Evolutionary conservation across 2,888 invertebrate species (phyloP).

Genomic region (Hermodice carunculata): DNA sequence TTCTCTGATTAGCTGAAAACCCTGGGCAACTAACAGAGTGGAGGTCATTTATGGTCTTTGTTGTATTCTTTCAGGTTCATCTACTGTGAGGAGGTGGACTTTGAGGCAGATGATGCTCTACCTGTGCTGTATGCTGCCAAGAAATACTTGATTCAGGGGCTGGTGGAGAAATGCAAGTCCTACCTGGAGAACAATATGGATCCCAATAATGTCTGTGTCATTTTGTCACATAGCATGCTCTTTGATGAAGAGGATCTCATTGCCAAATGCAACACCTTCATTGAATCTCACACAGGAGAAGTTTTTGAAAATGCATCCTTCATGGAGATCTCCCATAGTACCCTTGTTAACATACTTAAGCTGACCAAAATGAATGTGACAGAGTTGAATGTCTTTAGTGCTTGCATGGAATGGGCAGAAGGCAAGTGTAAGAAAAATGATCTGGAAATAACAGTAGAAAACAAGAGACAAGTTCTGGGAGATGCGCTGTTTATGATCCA

Average conservation of each 20-base stretch:
- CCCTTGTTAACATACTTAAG: slow-evolving; percentile 77
- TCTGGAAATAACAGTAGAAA: slow-evolving; percentile 41
- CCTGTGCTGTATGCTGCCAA: slow-evolving; percentile 81
- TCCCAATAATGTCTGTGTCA: slow-evolving; percentile 74
- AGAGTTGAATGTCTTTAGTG: slow-evolving; percentile 49
- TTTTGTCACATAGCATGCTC: slow-evolving; percentile 49
- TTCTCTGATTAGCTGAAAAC: too few relatives aligned
- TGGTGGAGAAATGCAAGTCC: slow-evolving; percentile 79
- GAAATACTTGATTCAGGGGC: slow-evolving; percentile 79
- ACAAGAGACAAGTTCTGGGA: slow-evolving; percentile 47
- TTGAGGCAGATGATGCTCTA: slow-evolving; percentile 76
- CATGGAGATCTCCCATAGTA: slow-evolving; percentile 77
- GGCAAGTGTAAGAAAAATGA: slow-evolving; percentile 50
- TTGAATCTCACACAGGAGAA: slow-evolving; percentile 74
- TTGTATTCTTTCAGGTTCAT: slow-evolving; percentile 73
- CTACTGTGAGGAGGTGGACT: slow-evolving; percentile 76
- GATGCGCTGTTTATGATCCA: slow-evolving; percentile 48
- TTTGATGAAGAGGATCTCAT: slow-evolving; percentile 72
- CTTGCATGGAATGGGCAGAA: slow-evolving; percentile 49
- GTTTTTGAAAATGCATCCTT: slow-evolving; percentile 74
- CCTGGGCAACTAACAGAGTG: too few relatives aligned
- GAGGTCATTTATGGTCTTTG: too few relatives aligned
- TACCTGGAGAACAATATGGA: slow-evolving; percentile 78
- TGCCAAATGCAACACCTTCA: slow-evolving; percentile 77
- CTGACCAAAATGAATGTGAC: slow-evolving; percentile 79